Percentiles rank a stretch among this genome's conserved stretches.
Conservation (phyloP, 2,113 vertebrate species). For the Chionomys nivalis region DNA sequence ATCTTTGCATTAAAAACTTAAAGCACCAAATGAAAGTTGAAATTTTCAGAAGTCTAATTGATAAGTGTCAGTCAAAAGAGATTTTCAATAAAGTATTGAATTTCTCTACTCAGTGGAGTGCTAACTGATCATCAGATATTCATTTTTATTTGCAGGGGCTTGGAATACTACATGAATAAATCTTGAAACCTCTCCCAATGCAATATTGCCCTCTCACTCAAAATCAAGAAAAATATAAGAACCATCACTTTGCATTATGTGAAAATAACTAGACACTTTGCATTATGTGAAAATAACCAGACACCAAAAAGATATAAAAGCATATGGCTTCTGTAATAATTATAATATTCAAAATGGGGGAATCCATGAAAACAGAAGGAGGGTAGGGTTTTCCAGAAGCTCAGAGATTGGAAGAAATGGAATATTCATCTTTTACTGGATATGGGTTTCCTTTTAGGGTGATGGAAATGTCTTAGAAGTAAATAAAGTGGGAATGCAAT, state of each 20-base stretch:
- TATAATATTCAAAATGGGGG: constrained; percentile 43
- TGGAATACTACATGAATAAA: not conserved
- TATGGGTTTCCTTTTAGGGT: not conserved
- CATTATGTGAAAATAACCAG: constrained; percentile 27
- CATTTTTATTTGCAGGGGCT: constrained; percentile 42
- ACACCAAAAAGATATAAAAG: not conserved
- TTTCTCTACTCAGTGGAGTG: constrained; percentile 25
- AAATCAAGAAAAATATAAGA: constrained; percentile 28
- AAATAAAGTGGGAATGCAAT: not conserved
- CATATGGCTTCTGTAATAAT: not conserved
- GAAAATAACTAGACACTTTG: not conserved
- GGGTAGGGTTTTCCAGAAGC: not conserved
- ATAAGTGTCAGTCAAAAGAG: constrained; percentile 15
- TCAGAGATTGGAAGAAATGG: not conserved
- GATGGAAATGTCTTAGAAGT: constrained; percentile 27
- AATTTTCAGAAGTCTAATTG: constrained; percentile 2
- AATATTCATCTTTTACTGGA: not conserved
- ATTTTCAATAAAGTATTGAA: constrained; percentile 47
- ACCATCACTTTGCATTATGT: constrained; percentile 2
- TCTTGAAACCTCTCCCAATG: constrained; percentile 20
- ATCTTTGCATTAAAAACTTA: not conserved
- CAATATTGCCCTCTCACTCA: not conserved
- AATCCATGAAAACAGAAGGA: constrained; percentile 18
- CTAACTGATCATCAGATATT: constrained; percentile 36
- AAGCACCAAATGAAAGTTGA: constrained; percentile 31